Conservation (phyloP, 2,113 vertebrate species). For the Silurus meridionalis region DNA sequence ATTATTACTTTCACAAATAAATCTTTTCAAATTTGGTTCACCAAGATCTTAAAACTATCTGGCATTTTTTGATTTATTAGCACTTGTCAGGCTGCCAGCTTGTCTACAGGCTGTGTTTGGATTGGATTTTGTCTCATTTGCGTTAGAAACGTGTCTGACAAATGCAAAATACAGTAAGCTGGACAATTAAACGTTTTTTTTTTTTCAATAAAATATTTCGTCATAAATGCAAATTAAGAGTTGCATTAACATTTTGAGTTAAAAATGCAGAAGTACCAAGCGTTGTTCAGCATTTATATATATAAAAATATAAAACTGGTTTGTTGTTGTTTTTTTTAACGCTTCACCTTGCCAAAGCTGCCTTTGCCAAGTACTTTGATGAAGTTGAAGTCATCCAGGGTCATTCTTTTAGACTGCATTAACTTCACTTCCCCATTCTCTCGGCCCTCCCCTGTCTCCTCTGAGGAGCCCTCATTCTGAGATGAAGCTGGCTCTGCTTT, state of each 20-base stretch:
- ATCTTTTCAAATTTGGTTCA: neutral
- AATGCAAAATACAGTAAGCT: neutral
- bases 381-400: conserved; percentile 88
- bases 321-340: too few species aligned
- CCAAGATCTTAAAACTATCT: neutral
- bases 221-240: neutral
- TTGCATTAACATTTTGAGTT: neutral
- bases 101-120: neutral
- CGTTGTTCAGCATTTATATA: neutral
- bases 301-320: too few species aligned
- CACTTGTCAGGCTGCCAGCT: neutral
- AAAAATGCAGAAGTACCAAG: neutral
- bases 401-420: conserved; percentile 81
- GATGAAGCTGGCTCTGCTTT: conserved; percentile 68
- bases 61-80: neutral
- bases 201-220: neutral
- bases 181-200: too few species aligned
- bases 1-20: neutral
- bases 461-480: conserved; percentile 61
- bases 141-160: neutral
- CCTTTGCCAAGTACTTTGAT: conserved; percentile 98
- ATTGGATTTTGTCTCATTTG: neutral
- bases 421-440: conserved; percentile 84
- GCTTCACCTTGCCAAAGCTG: conserved; percentile 93
- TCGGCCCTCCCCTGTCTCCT: conserved; percentile 66